Evolutionary conservation across 2,888 invertebrate genomes (phyloP), one percentile per base, ranked within the genome.

Genomic region (Oligia latruncula): DNA sequence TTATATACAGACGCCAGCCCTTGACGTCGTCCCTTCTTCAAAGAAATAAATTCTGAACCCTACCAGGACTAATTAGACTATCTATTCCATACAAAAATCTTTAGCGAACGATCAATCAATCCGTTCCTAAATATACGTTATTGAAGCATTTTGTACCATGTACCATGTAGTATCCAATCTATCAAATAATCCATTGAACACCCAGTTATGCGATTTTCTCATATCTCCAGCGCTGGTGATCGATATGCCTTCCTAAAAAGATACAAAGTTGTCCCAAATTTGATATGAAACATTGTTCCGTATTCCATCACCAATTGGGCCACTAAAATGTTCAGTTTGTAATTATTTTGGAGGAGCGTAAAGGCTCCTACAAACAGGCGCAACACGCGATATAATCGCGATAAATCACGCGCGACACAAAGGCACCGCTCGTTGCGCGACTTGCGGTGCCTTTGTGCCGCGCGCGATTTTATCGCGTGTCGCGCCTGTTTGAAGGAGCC

Each of bases 221-320:
- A 90, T 90, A 89, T 88, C 84, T 88, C 77, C 71, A 76, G 52
- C 65, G 66, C 75, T 86, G 79, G 85, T 93, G 92, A 93, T 93
- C 90, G 90, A 93, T 93, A 90, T 88, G 84, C 86, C 80, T 83
- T 87, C 88, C 87, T 89, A 89, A 90, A 92, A 92, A 91, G 88
- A 90, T 89, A 91, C 90, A 92, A 92, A 92, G 87, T 91, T 92
- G 89, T 91, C 90, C 87, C 87, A 89, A 91, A 92, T 91, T 91
- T 92, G 88, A 92, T 92, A 92, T 91, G 90, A 91, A 91, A 91
- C 91, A 92, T 91, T 93, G 92, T 93, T 91, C 88, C 84, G 87
- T 91, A 91, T 91, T 91, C 87, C 89, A 90, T 90, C 89, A 90
- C 83, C 85, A 88, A 88, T 83, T 83, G 88, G 85, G 89, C 73